These are phyloP conservation scores for Tethea ocularis DNA, from an alignment of 2,888 invertebrate genomes.

Conservation along the genomic window DNA sequence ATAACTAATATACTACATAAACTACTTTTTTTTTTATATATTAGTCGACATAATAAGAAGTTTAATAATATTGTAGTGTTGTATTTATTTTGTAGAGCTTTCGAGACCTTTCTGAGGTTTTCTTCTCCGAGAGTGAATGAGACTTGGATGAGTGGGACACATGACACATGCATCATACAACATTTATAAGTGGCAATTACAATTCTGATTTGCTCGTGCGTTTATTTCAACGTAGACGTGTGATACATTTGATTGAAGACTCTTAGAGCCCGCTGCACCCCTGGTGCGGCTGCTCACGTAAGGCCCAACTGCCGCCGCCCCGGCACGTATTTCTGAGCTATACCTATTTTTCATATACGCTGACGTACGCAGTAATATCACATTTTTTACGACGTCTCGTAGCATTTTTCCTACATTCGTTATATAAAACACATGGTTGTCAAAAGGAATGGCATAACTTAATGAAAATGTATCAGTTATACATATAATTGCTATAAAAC, in stretches of 20 bases:
- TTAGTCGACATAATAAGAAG: no score
- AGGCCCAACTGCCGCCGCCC: constrained; percentile 17
- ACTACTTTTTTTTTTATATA: no score
- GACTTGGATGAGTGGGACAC: neutral
- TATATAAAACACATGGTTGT: constrained; percentile 5
- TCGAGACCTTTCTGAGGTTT: no score
- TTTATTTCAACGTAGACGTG: neutral
- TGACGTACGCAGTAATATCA: constrained; percentile 5
- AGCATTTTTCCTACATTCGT: constrained; percentile 2
- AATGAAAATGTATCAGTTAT: constrained; percentile 1
- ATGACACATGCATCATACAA: neutral
- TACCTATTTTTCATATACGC: constrained; percentile 7
- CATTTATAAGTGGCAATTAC: neutral
- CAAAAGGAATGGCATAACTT: neutral
- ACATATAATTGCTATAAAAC: neutral
- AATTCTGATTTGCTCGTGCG: neutral
- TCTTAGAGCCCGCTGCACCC: neutral
- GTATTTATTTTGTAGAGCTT: no score
- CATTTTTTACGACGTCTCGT: constrained; percentile 8
- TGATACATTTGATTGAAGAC: constrained; percentile 3
- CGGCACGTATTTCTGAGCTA: constrained; percentile 7
- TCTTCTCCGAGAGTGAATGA: no score
- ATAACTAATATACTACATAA: no score
- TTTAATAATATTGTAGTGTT: no score
- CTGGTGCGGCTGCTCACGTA: constrained; percentile 15